These are phyloP conservation scores for Psix sp. DNA, from an alignment of 1,140 invertebrate genomes.

Conservation along the genomic window DNA sequence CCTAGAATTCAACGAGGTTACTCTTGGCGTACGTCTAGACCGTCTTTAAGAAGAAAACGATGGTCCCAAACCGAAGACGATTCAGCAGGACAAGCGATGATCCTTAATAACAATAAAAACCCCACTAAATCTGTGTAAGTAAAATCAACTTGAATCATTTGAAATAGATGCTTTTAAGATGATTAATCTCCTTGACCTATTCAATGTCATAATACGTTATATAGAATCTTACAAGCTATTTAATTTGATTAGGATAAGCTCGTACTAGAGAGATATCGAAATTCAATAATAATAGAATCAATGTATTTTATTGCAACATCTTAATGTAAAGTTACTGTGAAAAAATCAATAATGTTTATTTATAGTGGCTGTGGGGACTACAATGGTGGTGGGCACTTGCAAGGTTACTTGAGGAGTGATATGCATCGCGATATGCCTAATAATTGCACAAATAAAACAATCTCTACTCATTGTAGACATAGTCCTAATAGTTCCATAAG, in stretches of 20 bases:
- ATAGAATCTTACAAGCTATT: neutral
- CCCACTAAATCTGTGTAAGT: slow-evolving; percentile 70
- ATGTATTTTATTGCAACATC: too few relatives aligned
- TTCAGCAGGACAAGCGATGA: slow-evolving; percentile 72
- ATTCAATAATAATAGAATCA: too few relatives aligned
- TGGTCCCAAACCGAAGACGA: slow-evolving; percentile 75
- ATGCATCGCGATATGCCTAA: slow-evolving; percentile 81
- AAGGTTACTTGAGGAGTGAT: slow-evolving; percentile 80
- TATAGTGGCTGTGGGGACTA: slow-evolving; percentile 80
- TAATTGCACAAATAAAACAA: slow-evolving; percentile 73
- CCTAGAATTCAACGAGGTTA: slow-evolving; percentile 81
- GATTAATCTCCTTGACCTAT: too few relatives aligned
- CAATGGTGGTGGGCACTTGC: slow-evolving; percentile 82
- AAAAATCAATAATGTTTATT: slow-evolving; percentile 40
- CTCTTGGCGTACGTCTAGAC: slow-evolving; percentile 83
- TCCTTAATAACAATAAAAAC: slow-evolving; percentile 80
- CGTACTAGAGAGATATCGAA: too few relatives aligned
- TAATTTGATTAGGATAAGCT: too few relatives aligned
- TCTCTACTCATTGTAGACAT: slow-evolving; percentile 79
- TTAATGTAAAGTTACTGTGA: too few relatives aligned
- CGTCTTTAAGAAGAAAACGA: slow-evolving; percentile 80
- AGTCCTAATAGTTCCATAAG: slow-evolving; percentile 85
- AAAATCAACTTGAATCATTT: neutral
- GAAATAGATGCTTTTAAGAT: too few relatives aligned
- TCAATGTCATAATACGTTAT: too few relatives aligned